phyloP scores from a whole-genome alignment of 2,888 invertebrate species.

The Unio delphinus region DNA sequence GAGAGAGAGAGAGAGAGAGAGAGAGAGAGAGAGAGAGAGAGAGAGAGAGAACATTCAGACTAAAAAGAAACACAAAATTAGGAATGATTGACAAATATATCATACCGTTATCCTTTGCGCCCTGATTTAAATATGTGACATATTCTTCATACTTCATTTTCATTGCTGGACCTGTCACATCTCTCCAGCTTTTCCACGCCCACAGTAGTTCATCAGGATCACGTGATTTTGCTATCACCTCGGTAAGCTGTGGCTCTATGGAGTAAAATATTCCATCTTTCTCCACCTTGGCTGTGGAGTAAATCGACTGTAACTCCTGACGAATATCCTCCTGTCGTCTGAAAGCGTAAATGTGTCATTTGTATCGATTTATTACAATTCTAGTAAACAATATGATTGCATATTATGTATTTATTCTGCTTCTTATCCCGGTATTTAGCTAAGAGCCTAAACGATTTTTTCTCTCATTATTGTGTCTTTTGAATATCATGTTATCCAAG shows the following conservation, averaged over 20 bases:
- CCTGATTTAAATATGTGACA: slow-evolving; percentile 84
- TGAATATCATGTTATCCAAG: too few relatives aligned
- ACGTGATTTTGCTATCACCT: slow-evolving; percentile 66
- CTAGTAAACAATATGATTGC: too few relatives aligned
- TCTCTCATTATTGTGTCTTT: too few relatives aligned
- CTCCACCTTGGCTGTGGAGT: slow-evolving; percentile 36
- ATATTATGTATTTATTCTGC: too few relatives aligned
- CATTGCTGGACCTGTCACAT: slow-evolving; percentile 84
- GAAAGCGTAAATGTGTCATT: slow-evolving; percentile 2
- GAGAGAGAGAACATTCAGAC: background rate
- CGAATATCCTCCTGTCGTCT: slow-evolving; percentile 22
- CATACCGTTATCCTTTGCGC: slow-evolving; percentile 80
- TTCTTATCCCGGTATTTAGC: too few relatives aligned
- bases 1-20: background rate
- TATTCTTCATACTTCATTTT: slow-evolving; percentile 84
- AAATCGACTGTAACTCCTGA: slow-evolving; percentile 26
- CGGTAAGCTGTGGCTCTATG: slow-evolving; percentile 60
- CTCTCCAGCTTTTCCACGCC: slow-evolving; percentile 87
- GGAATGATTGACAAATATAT: too few relatives aligned
- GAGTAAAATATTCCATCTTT: slow-evolving; percentile 1
- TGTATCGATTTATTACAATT: background rate
- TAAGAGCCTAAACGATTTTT: too few relatives aligned
- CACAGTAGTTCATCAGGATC: slow-evolving; percentile 84
- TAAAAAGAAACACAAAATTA: background rate
- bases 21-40: background rate